These are phyloP conservation scores for Myiotriccus ornatus DNA, from an alignment of 2,797 vertebrate species.

Conservation along the genomic window DNA sequence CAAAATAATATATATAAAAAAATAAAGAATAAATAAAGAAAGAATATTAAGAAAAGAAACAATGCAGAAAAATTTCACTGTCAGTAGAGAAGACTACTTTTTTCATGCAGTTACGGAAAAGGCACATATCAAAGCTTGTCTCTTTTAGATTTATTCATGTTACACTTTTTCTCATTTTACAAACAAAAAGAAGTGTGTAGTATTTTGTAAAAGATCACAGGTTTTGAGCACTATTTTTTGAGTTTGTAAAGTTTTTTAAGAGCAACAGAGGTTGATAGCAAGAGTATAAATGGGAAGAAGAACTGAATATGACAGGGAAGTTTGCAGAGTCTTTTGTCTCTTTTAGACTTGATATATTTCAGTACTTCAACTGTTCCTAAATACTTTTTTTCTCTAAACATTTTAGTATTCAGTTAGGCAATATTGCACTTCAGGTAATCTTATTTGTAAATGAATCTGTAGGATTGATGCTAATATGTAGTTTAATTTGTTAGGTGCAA, in stretches of 20 bases:
- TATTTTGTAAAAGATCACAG: background rate
- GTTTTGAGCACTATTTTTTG: background rate
- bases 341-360: slow-evolving; percentile 18
- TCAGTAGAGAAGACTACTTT: background rate
- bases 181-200: background rate
- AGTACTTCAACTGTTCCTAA: background rate
- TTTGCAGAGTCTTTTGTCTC: slow-evolving; percentile 19
- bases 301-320: slow-evolving; percentile 1
- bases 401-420: slow-evolving; percentile 25
- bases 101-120: background rate
- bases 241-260: background rate
- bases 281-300: background rate
- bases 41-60: background rate
- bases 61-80: background rate
- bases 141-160: background rate
- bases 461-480: slow-evolving; percentile 48
- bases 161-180: background rate
- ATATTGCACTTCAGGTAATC: slow-evolving; percentile 42
- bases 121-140: background rate
- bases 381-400: slow-evolving; percentile 1
- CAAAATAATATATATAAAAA: background rate
- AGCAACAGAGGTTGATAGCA: background rate
- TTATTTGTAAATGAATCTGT: slow-evolving; percentile 67
- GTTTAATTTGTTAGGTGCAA: slow-evolving; percentile 61
- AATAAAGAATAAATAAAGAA: background rate